Conservation (phyloP, 2,113 vertebrate genomes). For the Oryzias javanicus region DNA sequence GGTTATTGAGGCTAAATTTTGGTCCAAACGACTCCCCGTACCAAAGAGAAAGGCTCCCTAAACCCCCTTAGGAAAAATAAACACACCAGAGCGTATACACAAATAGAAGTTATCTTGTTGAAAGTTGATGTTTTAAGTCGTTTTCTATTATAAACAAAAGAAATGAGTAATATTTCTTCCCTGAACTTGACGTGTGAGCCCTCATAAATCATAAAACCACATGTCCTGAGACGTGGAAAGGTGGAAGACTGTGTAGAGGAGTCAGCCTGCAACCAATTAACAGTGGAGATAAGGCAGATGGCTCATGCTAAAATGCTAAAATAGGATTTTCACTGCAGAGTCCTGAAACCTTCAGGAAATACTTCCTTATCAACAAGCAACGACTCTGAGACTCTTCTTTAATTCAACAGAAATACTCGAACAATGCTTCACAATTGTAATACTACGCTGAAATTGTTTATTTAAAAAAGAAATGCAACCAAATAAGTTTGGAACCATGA, state of each 20-base stretch:
- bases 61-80: constrained; percentile 1
- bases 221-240: constrained; percentile 22
- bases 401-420: not conserved
- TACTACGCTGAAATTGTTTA: not conserved
- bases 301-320: constrained; percentile 66
- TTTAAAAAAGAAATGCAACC: not conserved
- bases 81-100: not conserved
- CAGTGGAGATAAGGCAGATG: constrained; percentile 56
- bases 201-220: constrained; percentile 14
- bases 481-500: not conserved
- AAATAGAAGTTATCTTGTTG: not conserved
- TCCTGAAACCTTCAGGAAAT: constrained; percentile 54
- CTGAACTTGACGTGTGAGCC: constrained; percentile 4
- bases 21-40: not conserved
- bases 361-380: constrained; percentile 28
- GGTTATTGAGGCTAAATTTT: constrained; percentile 19
- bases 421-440: not conserved
- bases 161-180: not conserved
- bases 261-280: constrained; percentile 55
- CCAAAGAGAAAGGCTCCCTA: not conserved
- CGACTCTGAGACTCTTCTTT: constrained; percentile 37
- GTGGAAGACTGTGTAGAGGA: constrained; percentile 25
- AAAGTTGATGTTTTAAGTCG: not conserved
- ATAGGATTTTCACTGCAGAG: constrained; percentile 52
- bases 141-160: not conserved